Conservation (phyloP, 2,888 invertebrate species). For the Poecilus cupreus region DNA sequence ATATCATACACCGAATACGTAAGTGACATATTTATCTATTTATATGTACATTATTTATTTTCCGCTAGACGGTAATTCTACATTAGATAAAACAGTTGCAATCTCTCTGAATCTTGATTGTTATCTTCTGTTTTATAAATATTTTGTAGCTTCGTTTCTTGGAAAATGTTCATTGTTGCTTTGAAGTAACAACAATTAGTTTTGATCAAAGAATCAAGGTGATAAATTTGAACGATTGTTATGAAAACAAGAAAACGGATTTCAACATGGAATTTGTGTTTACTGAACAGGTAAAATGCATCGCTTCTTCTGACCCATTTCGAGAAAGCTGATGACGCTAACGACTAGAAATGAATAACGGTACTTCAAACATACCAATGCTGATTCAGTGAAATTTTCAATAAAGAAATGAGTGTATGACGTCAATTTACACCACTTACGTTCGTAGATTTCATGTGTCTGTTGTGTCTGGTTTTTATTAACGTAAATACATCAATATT, state of each 20-base stretch:
- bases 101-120: too few relatives aligned
- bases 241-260: neutral
- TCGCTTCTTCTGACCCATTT: constrained; percentile 12
- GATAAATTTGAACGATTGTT: too few relatives aligned
- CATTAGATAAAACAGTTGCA: too few relatives aligned
- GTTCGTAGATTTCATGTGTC: neutral
- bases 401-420: constrained; percentile 9
- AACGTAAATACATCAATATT: constrained; percentile 5
- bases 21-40: too few relatives aligned
- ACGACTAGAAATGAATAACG: constrained; percentile 14
- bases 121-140: too few relatives aligned
- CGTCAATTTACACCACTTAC: constrained; percentile 24
- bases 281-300: neutral
- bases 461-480: neutral
- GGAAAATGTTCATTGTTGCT: too few relatives aligned
- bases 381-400: constrained; percentile 34
- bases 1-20: too few relatives aligned
- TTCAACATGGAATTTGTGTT: neutral
- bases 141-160: too few relatives aligned
- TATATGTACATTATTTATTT: too few relatives aligned
- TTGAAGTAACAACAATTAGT: too few relatives aligned
- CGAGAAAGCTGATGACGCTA: constrained; percentile 14
- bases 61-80: too few relatives aligned
- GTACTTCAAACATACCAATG: neutral
- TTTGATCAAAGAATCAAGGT: neutral